Conservation (phyloP, 2,113 vertebrate species). For the Oceanodroma tethys region DNA sequence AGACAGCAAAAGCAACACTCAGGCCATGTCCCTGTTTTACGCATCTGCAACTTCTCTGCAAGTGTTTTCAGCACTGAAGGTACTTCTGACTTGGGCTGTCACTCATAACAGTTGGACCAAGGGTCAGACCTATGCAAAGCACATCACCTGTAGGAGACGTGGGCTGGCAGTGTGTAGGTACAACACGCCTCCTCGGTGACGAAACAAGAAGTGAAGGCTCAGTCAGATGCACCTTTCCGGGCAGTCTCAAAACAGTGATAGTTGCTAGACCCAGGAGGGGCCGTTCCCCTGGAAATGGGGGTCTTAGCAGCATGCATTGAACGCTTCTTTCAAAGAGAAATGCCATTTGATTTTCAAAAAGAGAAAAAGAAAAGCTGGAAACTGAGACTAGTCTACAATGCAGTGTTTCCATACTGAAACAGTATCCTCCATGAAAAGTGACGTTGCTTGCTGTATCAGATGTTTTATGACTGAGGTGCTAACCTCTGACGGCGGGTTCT, state of each 20-base stretch:
- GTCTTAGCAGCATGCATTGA: not conserved
- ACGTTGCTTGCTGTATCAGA: not conserved
- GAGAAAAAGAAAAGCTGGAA: not conserved
- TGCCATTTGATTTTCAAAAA: not conserved
- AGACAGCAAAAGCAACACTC: not conserved
- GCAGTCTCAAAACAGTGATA: not conserved
- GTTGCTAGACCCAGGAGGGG: not conserved
- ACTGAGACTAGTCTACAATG: not conserved
- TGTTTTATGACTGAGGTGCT: not conserved
- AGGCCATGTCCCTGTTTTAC: not conserved
- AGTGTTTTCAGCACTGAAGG: not conserved
- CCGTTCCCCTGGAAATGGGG: not conserved
- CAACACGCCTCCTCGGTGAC: not conserved
- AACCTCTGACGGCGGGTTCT: not conserved
- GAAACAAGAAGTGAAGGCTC: not conserved
- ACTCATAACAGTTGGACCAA: not conserved
- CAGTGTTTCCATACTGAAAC: not conserved
- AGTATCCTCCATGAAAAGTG: not conserved
- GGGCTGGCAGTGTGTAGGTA: not conserved
- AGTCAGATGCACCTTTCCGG: not conserved
- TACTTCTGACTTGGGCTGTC: not conserved
- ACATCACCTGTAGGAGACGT: not conserved
- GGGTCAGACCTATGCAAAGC: not conserved
- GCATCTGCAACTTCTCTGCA: not conserved
- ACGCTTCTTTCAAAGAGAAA: not conserved